phyloP scores from a whole-genome alignment of 2,113 vertebrate species.

The Melanocharis versteri region DNA sequence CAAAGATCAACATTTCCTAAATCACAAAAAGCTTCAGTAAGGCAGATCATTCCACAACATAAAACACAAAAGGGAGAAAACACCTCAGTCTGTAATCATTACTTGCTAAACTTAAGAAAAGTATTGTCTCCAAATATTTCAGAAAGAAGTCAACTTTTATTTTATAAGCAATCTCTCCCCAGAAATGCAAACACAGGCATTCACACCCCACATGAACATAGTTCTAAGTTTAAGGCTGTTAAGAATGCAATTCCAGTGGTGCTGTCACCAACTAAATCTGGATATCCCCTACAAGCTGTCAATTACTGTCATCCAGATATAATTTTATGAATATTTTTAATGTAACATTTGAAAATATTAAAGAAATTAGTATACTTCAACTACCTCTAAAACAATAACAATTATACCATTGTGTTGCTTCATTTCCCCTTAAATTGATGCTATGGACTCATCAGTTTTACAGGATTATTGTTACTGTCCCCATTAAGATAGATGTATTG shows the following conservation, averaged over 20 bases:
- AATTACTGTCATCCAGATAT: background rate
- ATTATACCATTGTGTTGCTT: background rate
- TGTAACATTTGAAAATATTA: background rate
- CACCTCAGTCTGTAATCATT: background rate
- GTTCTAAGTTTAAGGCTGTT: background rate
- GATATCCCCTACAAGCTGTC: background rate
- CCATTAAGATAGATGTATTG: background rate
- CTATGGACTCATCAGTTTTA: background rate
- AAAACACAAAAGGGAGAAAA: background rate
- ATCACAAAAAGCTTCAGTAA: background rate
- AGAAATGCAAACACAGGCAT: background rate
- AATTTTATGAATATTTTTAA: background rate
- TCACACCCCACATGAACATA: background rate
- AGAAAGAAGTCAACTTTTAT: background rate
- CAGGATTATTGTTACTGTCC: background rate
- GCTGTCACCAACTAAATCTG: background rate
- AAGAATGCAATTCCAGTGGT: background rate
- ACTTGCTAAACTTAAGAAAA: background rate
- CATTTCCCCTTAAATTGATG: background rate
- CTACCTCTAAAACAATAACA: background rate
- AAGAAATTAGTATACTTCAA: background rate
- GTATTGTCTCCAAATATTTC: background rate
- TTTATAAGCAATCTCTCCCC: background rate
- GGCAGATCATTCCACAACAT: background rate
- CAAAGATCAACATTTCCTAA: background rate